Conservation (phyloP, 2,113 vertebrate genomes). For the Columbina picui region DNA sequence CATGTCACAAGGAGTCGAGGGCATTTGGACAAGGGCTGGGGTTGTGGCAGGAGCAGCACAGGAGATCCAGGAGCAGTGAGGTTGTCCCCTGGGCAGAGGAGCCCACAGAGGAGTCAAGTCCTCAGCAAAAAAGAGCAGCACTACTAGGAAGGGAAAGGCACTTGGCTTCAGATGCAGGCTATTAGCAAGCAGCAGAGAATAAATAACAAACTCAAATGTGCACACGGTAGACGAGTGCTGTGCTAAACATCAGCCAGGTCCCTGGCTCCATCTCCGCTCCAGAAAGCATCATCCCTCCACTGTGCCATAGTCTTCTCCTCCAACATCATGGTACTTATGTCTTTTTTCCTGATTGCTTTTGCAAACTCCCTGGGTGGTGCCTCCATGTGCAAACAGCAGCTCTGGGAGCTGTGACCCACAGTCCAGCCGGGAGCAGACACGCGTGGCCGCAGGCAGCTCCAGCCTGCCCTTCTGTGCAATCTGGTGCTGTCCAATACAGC, state of each 20-base stretch:
- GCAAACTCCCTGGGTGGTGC: background rate
- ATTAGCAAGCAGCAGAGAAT: background rate
- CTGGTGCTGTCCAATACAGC: background rate
- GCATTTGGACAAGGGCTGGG: background rate
- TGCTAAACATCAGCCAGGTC: background rate
- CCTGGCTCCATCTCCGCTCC: background rate
- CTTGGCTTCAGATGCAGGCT: background rate
- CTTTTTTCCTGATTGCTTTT: background rate
- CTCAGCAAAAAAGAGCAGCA: background rate
- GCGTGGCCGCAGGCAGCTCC: background rate
- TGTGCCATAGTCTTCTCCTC: rapidly evolving
- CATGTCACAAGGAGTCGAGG: rapidly evolving
- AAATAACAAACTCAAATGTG: background rate
- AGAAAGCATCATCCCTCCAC: background rate
- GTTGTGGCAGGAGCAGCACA: background rate
- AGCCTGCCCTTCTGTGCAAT: background rate
- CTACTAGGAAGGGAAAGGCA: background rate
- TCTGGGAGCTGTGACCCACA: background rate
- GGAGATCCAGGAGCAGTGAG: background rate
- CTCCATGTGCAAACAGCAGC: background rate
- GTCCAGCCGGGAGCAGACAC: background rate
- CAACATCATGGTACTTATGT: background rate
- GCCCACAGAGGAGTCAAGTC: background rate
- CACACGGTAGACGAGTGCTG: rapidly evolving
- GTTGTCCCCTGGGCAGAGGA: background rate